Conservation (phyloP, 2,113 vertebrate genomes). For the Eupsittula cactorum region DNA sequence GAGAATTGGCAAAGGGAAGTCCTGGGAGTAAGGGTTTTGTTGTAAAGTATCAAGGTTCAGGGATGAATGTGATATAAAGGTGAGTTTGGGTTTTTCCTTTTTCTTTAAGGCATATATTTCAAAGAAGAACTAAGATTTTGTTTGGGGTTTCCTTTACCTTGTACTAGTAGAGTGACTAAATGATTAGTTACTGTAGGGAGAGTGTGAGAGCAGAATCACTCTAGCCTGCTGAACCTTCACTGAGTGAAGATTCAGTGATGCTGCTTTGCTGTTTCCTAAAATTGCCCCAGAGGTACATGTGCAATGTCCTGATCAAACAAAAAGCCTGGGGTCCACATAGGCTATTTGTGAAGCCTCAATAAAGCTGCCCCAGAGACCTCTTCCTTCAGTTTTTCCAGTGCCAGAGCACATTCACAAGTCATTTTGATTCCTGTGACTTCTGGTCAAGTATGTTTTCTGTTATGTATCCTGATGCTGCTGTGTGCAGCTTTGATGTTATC, state of each 20-base stretch:
- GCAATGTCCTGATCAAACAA: accelerated
- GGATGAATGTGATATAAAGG: too few species aligned
- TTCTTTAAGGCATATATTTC: accelerated
- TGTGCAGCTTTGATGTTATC: accelerated
- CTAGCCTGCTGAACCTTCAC: accelerated
- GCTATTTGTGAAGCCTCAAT: background rate
- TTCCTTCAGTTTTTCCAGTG: accelerated
- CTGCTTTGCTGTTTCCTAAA: background rate
- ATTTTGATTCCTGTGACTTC: accelerated
- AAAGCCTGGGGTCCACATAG: background rate
- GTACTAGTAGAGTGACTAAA: too few species aligned
- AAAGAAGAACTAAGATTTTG: background rate
- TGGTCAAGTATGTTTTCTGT: accelerated
- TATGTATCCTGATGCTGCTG: accelerated
- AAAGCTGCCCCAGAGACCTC: background rate
- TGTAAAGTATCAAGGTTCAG: accelerated
- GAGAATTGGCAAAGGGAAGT: background rate
- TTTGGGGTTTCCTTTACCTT: background rate
- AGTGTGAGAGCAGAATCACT: accelerated
- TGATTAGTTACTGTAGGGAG: too few species aligned
- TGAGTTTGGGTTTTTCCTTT: too few species aligned
- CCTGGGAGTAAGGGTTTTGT: background rate
- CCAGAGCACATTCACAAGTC: accelerated
- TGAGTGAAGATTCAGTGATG: too few species aligned
- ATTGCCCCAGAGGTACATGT: accelerated